Conservation (phyloP, 2,797 vertebrate species). For the Galagoides demidoff region DNA sequence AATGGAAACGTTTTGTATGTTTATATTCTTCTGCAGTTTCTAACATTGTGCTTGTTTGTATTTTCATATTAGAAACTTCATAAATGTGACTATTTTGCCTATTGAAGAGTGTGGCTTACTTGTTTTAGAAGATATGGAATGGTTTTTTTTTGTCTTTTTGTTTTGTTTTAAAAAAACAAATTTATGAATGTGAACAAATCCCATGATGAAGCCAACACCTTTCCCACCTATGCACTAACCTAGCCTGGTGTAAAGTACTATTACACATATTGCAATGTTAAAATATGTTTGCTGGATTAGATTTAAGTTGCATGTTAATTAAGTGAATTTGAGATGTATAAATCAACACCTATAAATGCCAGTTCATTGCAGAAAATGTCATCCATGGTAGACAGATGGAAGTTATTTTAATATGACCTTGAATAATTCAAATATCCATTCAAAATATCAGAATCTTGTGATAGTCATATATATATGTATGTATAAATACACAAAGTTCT, state of each 20-base stretch:
- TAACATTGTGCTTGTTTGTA: background rate
- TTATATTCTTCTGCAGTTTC: background rate
- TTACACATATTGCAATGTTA: background rate
- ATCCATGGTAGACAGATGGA: background rate
- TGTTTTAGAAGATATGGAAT: background rate
- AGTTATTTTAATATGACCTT: constrained; percentile 41
- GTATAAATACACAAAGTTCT: background rate
- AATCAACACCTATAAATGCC: constrained; percentile 15
- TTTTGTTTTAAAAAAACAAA: background rate
- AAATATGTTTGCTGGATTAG: background rate
- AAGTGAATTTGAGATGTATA: background rate
- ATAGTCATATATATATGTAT: background rate
- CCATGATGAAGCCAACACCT: background rate
- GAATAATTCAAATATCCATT: constrained; percentile 24
- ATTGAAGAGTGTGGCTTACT: background rate
- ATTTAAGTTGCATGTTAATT: constrained; percentile 32
- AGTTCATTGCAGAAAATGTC: constrained; percentile 48
- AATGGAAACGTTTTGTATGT: background rate
- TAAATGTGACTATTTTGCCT: background rate
- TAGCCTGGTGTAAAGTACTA: background rate
- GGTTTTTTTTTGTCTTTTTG: background rate
- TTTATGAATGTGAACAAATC: background rate
- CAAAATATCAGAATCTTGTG: background rate
- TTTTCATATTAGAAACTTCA: background rate
- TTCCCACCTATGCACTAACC: background rate